These are phyloP conservation scores for Chloroceryle inda DNA, from an alignment of 2,797 vertebrate genomes.

Conservation along the genomic window DNA sequence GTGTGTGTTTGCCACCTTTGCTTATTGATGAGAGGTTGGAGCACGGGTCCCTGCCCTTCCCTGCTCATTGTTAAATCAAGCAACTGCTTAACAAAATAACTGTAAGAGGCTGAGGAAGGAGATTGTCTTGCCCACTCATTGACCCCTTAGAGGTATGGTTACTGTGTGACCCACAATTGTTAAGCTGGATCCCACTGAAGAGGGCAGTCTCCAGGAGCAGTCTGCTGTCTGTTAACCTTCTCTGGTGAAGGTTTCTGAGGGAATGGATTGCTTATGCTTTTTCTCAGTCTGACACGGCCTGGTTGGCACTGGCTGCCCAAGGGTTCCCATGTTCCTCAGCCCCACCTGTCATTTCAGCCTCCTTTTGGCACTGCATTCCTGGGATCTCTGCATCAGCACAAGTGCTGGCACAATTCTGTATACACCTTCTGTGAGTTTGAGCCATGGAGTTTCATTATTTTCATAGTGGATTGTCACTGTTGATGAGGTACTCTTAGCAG, in stretches of 20 bases:
- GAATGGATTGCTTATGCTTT: background rate
- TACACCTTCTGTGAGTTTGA: background rate
- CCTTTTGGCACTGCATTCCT: fast-evolving
- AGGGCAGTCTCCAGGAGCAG: background rate
- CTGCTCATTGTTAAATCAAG: background rate
- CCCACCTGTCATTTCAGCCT: background rate
- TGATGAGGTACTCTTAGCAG: background rate
- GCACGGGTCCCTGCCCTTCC: background rate
- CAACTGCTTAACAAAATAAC: background rate
- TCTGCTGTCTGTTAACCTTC: background rate
- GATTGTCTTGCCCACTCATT: background rate
- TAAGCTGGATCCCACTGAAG: background rate
- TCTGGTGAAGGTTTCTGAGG: background rate
- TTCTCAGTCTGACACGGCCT: background rate
- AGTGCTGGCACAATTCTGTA: background rate
- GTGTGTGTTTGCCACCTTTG: background rate
- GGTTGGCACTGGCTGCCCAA: background rate
- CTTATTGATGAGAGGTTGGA: background rate
- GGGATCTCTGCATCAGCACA: background rate
- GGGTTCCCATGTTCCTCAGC: background rate
- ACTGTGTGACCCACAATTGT: background rate
- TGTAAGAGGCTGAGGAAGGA: background rate
- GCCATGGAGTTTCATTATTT: background rate
- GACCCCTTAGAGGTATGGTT: background rate
- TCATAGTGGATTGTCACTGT: background rate